Percentiles rank a stretch among this genome's conserved stretches.
These are phyloP conservation scores for Panzeria rudis DNA, from an alignment of 2,888 invertebrate genomes.

Conservation along the genomic window DNA sequence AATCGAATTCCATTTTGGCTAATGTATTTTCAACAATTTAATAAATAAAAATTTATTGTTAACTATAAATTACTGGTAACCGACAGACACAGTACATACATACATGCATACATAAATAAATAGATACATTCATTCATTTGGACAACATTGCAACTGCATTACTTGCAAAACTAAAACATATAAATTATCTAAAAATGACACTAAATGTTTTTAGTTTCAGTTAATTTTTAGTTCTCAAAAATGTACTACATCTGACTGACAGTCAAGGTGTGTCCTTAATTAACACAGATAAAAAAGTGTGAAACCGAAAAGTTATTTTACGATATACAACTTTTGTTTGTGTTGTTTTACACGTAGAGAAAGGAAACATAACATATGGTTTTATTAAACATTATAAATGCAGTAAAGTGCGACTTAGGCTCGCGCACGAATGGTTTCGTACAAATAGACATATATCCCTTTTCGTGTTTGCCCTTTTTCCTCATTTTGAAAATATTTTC, in stretches of 20 bases:
- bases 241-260: not conserved
- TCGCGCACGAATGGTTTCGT: too few relatives aligned
- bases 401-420: too few relatives aligned
- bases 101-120: not conserved
- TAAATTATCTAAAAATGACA: slow-evolving; percentile 1
- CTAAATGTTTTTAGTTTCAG: not conserved
- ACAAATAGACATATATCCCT: too few relatives aligned
- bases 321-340: not conserved
- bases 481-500: too few relatives aligned
- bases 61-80: not conserved
- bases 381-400: too few relatives aligned
- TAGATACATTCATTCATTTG: too few relatives aligned
- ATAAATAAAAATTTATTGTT: not conserved
- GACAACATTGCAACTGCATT: not conserved
- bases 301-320: not conserved
- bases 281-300: not conserved
- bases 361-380: too few relatives aligned
- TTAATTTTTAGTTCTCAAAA: not conserved
- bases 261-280: slow-evolving; percentile 13
- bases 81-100: not conserved
- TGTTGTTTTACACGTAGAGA: too few relatives aligned
- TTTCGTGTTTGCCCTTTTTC: too few relatives aligned
- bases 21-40: not conserved
- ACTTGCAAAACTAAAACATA: not conserved
- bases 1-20: not conserved